Evolutionary conservation across 2,113 vertebrate genomes (phyloP).

Genomic region (Machaerirhynchus nigripectus): DNA sequence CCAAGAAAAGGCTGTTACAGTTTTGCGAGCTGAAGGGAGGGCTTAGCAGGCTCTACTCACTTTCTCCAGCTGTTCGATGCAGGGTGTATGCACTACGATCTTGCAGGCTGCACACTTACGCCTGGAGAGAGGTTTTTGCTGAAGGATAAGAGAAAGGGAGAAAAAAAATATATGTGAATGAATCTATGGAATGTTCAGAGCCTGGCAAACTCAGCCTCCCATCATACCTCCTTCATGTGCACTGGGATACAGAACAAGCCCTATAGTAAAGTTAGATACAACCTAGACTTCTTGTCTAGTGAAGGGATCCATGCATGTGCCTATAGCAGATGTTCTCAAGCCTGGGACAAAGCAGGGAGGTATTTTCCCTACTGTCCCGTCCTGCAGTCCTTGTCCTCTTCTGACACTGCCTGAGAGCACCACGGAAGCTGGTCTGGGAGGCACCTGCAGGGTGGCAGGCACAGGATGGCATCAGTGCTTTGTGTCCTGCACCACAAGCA

Average conservation of each 20-base stretch:
- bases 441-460: not conserved
- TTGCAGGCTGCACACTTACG: conserved; percentile 94
- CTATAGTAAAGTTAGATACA: not conserved
- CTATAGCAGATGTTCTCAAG: not conserved
- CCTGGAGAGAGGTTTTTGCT: conserved; percentile 90
- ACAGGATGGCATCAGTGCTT: not conserved
- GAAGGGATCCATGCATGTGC: not conserved
- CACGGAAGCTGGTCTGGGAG: not conserved
- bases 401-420: not conserved
- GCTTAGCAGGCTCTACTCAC: conserved; percentile 65
- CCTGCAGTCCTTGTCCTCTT: not conserved
- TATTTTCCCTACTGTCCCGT: not conserved
- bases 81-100: conserved; percentile 90
- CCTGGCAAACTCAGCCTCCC: not conserved
- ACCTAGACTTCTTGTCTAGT: not conserved
- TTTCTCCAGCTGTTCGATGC: conserved; percentile 92
- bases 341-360: not conserved
- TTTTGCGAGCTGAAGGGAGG: not conserved
- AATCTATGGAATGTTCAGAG: not conserved
- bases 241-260: not conserved
- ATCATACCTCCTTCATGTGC: not conserved
- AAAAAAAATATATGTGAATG: not conserved
- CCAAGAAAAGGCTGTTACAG: not conserved
- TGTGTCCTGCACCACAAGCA: not conserved
- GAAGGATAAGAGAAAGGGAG: not conserved